A percentile compares a stretch with the other conserved stretches of the same genome.
These are phyloP conservation scores for Drosophila pandora DNA, from an alignment of 1,140 invertebrate species.

Conservation along the genomic window DNA sequence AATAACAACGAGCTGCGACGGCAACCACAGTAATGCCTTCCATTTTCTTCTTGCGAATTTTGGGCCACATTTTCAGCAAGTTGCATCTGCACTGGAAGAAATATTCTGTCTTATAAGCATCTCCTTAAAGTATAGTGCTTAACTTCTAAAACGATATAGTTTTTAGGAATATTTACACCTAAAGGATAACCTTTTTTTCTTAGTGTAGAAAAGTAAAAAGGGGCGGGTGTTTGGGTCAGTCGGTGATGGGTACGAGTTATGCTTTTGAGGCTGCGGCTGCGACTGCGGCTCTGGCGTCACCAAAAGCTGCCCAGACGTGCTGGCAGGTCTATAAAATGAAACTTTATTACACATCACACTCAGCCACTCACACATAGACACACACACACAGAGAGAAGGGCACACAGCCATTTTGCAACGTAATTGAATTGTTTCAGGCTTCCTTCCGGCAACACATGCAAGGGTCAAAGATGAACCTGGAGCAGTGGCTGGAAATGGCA, in stretches of 20 bases:
- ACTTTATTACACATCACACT: slow-evolving; percentile 72
- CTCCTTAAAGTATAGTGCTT: not conserved
- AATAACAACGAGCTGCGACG: slow-evolving; percentile 31
- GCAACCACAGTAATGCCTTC: slow-evolving; percentile 71
- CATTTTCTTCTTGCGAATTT: slow-evolving; percentile 62
- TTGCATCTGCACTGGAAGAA: slow-evolving; percentile 17
- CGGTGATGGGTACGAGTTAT: slow-evolving; percentile 72
- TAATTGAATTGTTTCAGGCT: slow-evolving; percentile 78
- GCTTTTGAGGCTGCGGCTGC: slow-evolving; percentile 64
- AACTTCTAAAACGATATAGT: no score
- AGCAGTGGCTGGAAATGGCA: not conserved
- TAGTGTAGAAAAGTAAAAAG: slow-evolving; percentile 15
- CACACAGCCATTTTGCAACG: slow-evolving; percentile 65
- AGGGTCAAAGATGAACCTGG: slow-evolving; percentile 42
- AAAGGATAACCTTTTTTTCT: not conserved
- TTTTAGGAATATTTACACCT: no score
- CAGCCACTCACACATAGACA: slow-evolving; percentile 22
- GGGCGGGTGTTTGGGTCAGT: slow-evolving; percentile 12
- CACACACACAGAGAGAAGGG: slow-evolving; percentile 10
- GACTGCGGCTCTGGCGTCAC: slow-evolving; percentile 60
- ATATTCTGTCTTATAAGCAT: not conserved
- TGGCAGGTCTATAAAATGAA: slow-evolving; percentile 81
- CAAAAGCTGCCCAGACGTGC: slow-evolving; percentile 68
- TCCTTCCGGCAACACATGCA: slow-evolving; percentile 52
- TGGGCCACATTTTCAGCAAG: slow-evolving; percentile 33